These are phyloP conservation scores for Parnassius orleans DNA, from an alignment of 2,888 invertebrate genomes.

Conservation along the genomic window DNA sequence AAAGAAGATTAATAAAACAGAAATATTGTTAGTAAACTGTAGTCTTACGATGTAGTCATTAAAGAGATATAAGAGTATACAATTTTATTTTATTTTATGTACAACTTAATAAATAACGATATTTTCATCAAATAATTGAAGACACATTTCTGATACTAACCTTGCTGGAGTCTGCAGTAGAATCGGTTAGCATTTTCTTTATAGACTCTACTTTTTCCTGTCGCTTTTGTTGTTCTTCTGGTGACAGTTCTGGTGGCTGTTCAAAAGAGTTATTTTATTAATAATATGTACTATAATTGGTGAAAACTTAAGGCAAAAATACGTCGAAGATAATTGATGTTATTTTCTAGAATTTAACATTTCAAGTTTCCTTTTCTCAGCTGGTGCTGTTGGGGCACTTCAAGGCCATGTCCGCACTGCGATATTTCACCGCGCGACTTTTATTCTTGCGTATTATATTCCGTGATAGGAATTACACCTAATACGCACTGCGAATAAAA, in stretches of 20 bases:
- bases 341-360: no score
- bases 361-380: no score
- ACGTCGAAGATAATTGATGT: no score
- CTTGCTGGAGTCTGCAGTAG: slow-evolving; percentile 74
- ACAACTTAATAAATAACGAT: neutral
- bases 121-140: slow-evolving; percentile 7
- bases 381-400: no score
- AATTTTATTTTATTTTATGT: slow-evolving; percentile 1
- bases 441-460: no score
- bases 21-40: neutral
- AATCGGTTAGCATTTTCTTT: slow-evolving; percentile 92
- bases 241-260: slow-evolving; percentile 89
- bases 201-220: slow-evolving; percentile 94
- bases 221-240: slow-evolving; percentile 91
- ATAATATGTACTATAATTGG: no score
- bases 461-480: no score
- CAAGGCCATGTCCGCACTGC: no score
- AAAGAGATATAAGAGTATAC: neutral
- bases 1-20: neutral
- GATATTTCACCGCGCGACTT: no score
- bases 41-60: neutral
- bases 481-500: no score
- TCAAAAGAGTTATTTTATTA: neutral
- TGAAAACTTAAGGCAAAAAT: no score
- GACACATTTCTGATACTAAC: slow-evolving; percentile 40